These are phyloP conservation scores for Tylochromis polylepis DNA, from an alignment of 2,113 vertebrate genomes.

Conservation along the genomic window DNA sequence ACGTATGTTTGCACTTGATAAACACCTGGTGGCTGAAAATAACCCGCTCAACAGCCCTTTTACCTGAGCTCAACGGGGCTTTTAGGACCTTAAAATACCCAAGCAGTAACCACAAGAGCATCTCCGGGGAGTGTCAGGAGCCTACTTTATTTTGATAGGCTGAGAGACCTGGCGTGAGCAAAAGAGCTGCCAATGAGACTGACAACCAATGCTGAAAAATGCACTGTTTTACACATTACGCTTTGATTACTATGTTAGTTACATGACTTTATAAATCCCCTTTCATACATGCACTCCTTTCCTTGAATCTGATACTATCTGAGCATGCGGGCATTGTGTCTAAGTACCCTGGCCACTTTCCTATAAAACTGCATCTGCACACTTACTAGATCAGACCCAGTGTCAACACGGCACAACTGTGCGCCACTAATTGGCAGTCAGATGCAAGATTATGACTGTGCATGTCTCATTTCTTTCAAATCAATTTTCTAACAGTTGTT, in stretches of 20 bases:
- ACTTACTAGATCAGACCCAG: neutral
- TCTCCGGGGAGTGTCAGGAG: neutral
- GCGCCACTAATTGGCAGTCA: neutral
- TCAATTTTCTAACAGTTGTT: neutral
- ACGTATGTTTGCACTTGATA: slow-evolving; percentile 55
- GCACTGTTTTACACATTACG: neutral
- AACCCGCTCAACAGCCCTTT: slow-evolving; percentile 33
- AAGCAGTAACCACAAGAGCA: neutral
- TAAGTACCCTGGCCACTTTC: neutral
- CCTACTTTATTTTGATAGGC: slow-evolving; percentile 42
- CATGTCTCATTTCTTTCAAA: neutral
- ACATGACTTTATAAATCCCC: neutral
- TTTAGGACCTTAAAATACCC: slow-evolving; percentile 34
- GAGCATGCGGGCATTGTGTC: neutral
- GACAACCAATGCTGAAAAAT: neutral
- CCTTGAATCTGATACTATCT: neutral
- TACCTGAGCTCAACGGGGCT: slow-evolving; percentile 27
- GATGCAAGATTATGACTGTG: neutral
- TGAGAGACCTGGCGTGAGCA: slow-evolving; percentile 44
- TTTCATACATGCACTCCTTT: neutral
- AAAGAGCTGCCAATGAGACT: slow-evolving; percentile 1
- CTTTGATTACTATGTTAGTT: neutral
- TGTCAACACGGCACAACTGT: neutral
- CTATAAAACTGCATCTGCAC: neutral
- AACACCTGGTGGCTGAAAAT: slow-evolving; percentile 54